A percentile compares a stretch with the other conserved stretches of the same genome.
Conservation (phyloP, 2,888 invertebrate genomes). For the Meandrusa payeni region DNA sequence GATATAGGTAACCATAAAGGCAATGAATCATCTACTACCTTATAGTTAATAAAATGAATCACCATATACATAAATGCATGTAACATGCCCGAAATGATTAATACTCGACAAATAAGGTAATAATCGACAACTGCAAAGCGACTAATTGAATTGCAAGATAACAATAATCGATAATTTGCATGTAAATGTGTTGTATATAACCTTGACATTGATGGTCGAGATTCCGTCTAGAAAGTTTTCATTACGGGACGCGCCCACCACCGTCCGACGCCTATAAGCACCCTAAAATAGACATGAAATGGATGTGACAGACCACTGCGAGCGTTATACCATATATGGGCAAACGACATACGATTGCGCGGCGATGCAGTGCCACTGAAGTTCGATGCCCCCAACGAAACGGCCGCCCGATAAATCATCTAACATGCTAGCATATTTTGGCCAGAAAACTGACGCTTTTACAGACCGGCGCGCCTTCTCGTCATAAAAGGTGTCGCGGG, state of each 20-base stretch:
- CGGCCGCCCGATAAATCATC: conserved; percentile 47
- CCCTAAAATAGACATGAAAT: conserved; percentile 60
- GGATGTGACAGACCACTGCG: conserved; percentile 50
- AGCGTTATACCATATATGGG: conserved; percentile 74
- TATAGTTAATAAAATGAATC: conserved; percentile 24
- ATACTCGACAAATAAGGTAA: conserved; percentile 31
- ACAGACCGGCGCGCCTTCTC: conserved; percentile 30
- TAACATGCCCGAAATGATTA: conserved; percentile 24
- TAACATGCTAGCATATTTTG: conserved; percentile 28
- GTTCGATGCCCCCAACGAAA: conserved; percentile 69
- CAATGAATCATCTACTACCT: conserved; percentile 20
- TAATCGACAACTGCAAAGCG: background rate
- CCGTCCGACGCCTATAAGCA: conserved; percentile 39
- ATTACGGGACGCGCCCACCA: conserved; percentile 33
- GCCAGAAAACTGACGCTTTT: conserved; percentile 32
- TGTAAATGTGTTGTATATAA: conserved; percentile 30
- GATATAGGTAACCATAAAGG: conserved; percentile 2
- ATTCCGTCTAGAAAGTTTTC: conserved; percentile 32
- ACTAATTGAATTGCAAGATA: conserved; percentile 7
- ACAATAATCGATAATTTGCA: conserved; percentile 16
- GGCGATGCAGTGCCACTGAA: conserved; percentile 59
- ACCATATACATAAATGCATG: conserved; percentile 15
- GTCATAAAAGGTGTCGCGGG: conserved; percentile 75
- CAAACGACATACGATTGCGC: conserved; percentile 76
- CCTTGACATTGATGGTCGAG: conserved; percentile 52